Evolutionary conservation across 2,113 vertebrate genomes (phyloP), one percentile per base, ranked within the genome.

Genomic region (Sorex fumeus): DNA sequence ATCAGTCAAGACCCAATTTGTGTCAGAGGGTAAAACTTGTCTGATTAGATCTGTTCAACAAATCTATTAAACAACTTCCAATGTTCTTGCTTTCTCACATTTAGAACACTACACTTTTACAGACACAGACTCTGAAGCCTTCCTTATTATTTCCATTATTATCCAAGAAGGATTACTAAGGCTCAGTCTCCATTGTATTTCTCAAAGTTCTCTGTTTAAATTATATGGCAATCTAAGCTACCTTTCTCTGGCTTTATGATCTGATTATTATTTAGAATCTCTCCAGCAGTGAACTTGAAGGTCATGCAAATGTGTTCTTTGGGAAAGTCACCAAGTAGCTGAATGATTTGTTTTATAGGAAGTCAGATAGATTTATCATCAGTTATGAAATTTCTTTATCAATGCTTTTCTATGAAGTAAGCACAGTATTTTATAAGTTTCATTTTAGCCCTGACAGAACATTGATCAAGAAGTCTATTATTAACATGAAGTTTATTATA

Each of bases 241-340:
- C 36, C 90, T 95, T 91, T 57, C 86, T 70, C 75, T 88, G 83
- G 70, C 64, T 95, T 96, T 95, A 78, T 75, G 88, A 75, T 62
- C 71, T 94, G 83, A 88, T 95, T 90, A 86, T 84, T 95, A 95
- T 95, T 95, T 96, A 94, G 84, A 78, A 19, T 77, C 57, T 90
- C 7, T 67, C 62, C 8, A 70, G 60, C 76, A 92, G 25, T 88
- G 81, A 95, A 93, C 90, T 89, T 71, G 77, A 47, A 75, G 91
- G 64, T 88, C 67, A 78, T 74, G 27, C 53, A 95, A 78, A 91
- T 23, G 25, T 85, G 12, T 74, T 95, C 74, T 62, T 30, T 2
- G 76, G n/a, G 43, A 93, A 77, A 47, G 19, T 27, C 72, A 19
- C 6, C 21, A 4, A 27, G 0, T 71, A 21, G 60, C 10, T 93